Conservation (phyloP, 2,797 vertebrate genomes). For the Eospalax fontanierii region DNA sequence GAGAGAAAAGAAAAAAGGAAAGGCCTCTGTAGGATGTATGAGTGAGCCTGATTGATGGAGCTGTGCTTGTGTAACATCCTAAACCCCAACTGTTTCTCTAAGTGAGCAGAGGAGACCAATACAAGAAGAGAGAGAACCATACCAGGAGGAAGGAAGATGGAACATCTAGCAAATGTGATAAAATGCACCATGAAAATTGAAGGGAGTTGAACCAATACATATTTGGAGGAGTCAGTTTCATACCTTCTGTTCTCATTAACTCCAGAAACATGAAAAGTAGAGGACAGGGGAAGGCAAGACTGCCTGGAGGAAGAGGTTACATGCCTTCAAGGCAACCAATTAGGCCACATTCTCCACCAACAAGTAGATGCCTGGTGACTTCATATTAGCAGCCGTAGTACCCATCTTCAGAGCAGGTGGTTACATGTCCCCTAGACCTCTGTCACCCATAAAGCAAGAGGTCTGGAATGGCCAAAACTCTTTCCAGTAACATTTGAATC, state of each 20-base stretch:
- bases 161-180: constrained; percentile 28
- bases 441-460: constrained; percentile 39
- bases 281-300: constrained; percentile 1
- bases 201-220: constrained; percentile 28
- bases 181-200: constrained; percentile 18
- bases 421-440: constrained; percentile 21
- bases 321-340: constrained; percentile 41
- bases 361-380: constrained; percentile 20
- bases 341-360: constrained; percentile 31
- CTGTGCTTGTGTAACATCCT: background rate
- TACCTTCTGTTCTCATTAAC: constrained; percentile 33
- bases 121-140: constrained; percentile 6
- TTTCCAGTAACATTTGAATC: constrained; percentile 9
- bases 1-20: background rate
- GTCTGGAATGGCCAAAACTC: background rate
- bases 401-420: constrained; percentile 5
- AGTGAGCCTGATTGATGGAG: background rate
- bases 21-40: background rate
- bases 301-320: background rate
- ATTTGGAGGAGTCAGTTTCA: background rate
- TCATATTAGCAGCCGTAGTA: background rate
- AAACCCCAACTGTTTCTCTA: constrained; percentile 23
- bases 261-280: constrained; percentile 37
- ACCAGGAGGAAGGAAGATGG: background rate
- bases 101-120: constrained; percentile 1